Percentiles rank a stretch among this genome's conserved stretches.
Evolutionary conservation across 1,140 invertebrate species (phyloP).

Genomic region (Oncopodura yosiiana): DNA sequence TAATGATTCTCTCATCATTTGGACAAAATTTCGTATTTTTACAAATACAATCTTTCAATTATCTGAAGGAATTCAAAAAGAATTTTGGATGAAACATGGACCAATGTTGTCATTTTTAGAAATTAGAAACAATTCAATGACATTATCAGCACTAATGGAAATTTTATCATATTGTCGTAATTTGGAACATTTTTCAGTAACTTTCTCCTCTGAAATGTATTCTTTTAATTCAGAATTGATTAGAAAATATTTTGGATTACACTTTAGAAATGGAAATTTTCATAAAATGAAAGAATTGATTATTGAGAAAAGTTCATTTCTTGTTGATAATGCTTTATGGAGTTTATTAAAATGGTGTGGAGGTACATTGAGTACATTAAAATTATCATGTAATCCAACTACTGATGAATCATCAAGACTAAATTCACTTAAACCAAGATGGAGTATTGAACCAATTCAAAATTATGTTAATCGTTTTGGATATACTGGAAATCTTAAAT

Average conservation of each 20-base stretch:
- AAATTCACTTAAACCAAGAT: conserved; percentile 22
- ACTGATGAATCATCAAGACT: conserved; percentile 3
- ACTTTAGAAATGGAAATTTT: conserved; percentile 25
- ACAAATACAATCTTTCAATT: conserved; percentile 12
- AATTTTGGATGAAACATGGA: conserved; percentile 27
- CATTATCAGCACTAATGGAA: conserved; percentile 18
- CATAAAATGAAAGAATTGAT: conserved; percentile 10
- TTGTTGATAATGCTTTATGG: conserved; percentile 24
- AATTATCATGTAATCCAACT: not conserved
- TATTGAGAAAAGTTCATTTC: conserved; percentile 20
- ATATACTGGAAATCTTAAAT: conserved; percentile 19
- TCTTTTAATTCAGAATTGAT: conserved; percentile 28
- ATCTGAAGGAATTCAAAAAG: conserved; percentile 11
- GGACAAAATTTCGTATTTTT: conserved; percentile 24
- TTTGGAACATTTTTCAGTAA: conserved; percentile 17
- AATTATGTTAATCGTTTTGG: conserved; percentile 26
- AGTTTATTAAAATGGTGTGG: conserved; percentile 29
- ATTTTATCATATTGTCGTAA: conserved; percentile 20
- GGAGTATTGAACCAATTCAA: conserved; percentile 23
- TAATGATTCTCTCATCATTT: conserved; percentile 18
- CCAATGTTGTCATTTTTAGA: conserved; percentile 12
- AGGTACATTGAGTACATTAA: conserved; percentile 10
- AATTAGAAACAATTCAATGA: conserved; percentile 24
- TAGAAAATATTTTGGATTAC: conserved; percentile 29
- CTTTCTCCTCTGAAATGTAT: conserved; percentile 28